Conservation (phyloP, 1,140 invertebrate genomes). For the Elysia chlorotica region DNA sequence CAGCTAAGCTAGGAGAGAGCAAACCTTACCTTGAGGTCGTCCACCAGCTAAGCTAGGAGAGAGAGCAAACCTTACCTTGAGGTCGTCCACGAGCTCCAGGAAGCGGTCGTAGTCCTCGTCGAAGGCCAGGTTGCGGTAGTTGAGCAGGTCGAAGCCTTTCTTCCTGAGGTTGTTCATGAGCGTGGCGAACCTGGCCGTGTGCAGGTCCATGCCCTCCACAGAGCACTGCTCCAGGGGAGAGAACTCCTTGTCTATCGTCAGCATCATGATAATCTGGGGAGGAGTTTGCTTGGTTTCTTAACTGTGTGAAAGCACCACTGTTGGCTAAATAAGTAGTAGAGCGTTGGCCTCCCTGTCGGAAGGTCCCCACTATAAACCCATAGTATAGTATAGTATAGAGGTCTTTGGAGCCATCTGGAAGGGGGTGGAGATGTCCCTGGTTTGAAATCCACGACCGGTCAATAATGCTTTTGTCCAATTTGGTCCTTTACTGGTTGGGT, state of each 20-base stretch:
- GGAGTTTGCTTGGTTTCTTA: not conserved
- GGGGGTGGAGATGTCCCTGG: no score
- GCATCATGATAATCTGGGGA: slow-evolving; percentile 76
- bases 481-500: no score
- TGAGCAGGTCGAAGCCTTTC: slow-evolving; percentile 87
- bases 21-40: no score
- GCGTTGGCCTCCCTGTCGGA: not conserved
- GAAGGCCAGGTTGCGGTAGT: slow-evolving; percentile 85
- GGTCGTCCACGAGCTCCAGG: slow-evolving; percentile 72
- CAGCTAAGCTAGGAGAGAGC: no score
- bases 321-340: no score
- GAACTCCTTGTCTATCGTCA: slow-evolving; percentile 87
- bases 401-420: no score
- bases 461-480: no score
- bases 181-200: slow-evolving; percentile 39
- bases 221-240: slow-evolving; percentile 77
- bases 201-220: slow-evolving; percentile 73
- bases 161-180: slow-evolving; percentile 69
- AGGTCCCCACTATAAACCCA: not conserved
- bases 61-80: no score
- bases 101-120: slow-evolving; percentile 84
- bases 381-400: no score
- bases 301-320: no score
- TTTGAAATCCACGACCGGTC: no score
- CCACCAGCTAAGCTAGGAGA: no score